Percentiles rank a stretch among this genome's conserved stretches.
Conservation (phyloP, 2,888 invertebrate genomes). For the Troilus luridus region DNA sequence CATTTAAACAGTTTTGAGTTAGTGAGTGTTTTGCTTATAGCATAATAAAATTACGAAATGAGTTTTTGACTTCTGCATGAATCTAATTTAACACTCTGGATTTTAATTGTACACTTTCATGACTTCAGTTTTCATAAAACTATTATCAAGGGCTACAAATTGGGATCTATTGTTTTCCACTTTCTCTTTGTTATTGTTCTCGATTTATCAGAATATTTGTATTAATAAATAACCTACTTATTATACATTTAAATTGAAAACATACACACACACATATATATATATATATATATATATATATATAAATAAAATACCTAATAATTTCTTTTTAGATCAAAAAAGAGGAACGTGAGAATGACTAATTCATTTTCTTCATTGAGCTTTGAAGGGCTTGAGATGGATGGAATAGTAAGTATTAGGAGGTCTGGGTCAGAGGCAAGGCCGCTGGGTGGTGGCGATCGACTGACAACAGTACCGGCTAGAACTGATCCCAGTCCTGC, state of each 20-base stretch:
- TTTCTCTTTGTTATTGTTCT: no score
- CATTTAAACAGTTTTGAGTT: background rate
- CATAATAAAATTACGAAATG: background rate
- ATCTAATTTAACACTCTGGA: no score
- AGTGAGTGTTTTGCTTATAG: background rate
- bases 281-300: no score
- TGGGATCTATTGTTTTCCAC: no score
- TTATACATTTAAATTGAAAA: no score
- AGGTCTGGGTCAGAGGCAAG: constrained; percentile 64
- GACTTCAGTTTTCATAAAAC: background rate
- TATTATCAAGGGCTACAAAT: background rate
- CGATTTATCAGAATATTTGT: no score
- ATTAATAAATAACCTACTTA: no score
- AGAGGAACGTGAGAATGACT: constrained; percentile 46
- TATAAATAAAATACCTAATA: background rate
- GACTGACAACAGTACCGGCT: constrained; percentile 64
- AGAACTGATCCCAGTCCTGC: constrained; percentile 77
- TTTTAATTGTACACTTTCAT: background rate
- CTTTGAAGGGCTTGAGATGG: constrained; percentile 54
- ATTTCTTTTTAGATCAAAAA: constrained; percentile 34
- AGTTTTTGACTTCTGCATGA: no score
- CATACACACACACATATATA: no score
- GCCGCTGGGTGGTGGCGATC: constrained; percentile 64
- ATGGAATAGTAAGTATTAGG: background rate
- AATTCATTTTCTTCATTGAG: constrained; percentile 56